These are phyloP conservation scores for Malthinus flaveolus DNA, from an alignment of 2,888 invertebrate species.

Conservation along the genomic window DNA sequence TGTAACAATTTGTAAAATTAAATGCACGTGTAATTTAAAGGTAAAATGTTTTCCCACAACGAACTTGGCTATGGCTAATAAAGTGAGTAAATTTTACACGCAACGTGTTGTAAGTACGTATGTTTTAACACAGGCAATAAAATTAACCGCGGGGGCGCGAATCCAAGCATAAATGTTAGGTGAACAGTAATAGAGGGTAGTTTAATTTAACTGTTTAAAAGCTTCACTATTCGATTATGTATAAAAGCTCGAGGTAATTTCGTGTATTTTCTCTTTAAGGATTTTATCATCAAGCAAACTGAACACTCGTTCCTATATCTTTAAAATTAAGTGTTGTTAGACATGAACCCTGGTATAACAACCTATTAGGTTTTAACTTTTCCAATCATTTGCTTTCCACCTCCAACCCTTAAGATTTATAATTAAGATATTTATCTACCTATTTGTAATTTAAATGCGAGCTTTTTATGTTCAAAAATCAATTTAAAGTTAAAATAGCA, in stretches of 20 bases:
- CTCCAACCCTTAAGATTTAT: too few species aligned
- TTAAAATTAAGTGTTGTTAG: conserved; percentile 35
- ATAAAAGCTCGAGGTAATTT: conserved; percentile 30
- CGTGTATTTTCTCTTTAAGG: conserved; percentile 36
- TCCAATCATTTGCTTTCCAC: too few species aligned
- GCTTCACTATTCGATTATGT: conserved; percentile 38
- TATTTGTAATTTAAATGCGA: too few species aligned
- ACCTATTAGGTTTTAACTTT: too few species aligned
- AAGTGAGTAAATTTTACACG: conserved; percentile 35
- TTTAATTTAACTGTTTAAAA: conserved; percentile 34
- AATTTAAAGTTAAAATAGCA: too few species aligned
- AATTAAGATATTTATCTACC: too few species aligned
- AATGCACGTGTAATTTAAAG: conserved; percentile 32
- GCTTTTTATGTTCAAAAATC: too few species aligned
- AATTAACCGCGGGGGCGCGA: conserved; percentile 47
- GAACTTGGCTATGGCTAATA: conserved; percentile 35
- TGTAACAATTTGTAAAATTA: conserved; percentile 27
- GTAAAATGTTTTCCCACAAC: conserved; percentile 36
- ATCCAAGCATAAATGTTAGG: conserved; percentile 29
- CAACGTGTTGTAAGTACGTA: conserved; percentile 34
- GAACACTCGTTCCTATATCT: conserved; percentile 39
- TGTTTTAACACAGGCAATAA: conserved; percentile 44
- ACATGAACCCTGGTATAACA: conserved; percentile 28
- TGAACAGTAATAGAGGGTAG: conserved; percentile 30
- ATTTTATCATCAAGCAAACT: conserved; percentile 37